A percentile compares a stretch with the other conserved stretches of the same genome.
phyloP scores from a whole-genome alignment of 2,797 vertebrate genomes.

The Ceyx erithaca region DNA sequence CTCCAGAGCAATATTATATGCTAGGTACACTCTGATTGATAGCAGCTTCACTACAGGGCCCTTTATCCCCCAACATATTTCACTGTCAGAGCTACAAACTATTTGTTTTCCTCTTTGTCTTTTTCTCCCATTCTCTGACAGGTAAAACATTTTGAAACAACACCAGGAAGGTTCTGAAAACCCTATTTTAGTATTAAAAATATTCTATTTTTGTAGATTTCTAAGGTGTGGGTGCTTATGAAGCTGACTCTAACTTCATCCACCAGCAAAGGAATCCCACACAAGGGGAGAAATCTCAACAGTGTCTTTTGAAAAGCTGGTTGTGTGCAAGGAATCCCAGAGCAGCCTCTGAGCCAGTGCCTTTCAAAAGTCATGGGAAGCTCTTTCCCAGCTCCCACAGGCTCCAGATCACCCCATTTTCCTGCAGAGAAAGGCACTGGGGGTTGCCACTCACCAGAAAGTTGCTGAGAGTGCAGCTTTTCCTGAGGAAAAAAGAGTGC shows the following conservation, averaged over 20 bases:
- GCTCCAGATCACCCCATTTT: not conserved
- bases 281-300: fast-evolving
- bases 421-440: not conserved
- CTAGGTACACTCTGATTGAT: slow-evolving; percentile 32
- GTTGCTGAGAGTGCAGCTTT: fast-evolving
- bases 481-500: not conserved
- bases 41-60: not conserved
- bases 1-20: slow-evolving; percentile 18
- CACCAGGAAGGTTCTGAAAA: not conserved
- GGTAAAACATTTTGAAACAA: not conserved
- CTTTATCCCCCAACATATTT: slow-evolving; percentile 6
- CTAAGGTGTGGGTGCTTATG: not conserved
- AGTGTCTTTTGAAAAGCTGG: not conserved
- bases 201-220: not conserved
- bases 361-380: not conserved
- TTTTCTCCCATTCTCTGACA: not conserved
- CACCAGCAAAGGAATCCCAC: not conserved
- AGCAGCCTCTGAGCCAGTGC: not conserved
- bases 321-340: not conserved
- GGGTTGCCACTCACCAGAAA: not conserved
- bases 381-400: not conserved
- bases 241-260: not conserved
- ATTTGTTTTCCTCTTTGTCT: not conserved
- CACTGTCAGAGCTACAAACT: not conserved
- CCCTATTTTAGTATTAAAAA: not conserved